Evolutionary conservation across 2,888 invertebrate species (phyloP).

Genomic region (Apodemia hepburni): DNA sequence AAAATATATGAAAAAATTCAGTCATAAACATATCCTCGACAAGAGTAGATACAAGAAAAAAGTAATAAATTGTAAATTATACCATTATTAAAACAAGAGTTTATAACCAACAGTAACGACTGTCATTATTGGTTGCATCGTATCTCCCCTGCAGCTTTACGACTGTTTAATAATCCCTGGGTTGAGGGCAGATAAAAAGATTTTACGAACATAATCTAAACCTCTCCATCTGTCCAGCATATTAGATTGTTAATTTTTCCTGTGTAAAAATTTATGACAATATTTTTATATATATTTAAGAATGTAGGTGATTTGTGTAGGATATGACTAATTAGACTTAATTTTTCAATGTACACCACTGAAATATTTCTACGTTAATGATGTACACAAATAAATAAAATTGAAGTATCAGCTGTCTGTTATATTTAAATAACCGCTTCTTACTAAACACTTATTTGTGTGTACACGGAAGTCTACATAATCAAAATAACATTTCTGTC

Average conservation of each 20-base stretch:
- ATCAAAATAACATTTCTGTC: too few species aligned
- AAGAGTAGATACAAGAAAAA: neutral
- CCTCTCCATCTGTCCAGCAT: conserved; percentile 50
- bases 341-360: too few species aligned
- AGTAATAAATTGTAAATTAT: conserved; percentile 23
- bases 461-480: too few species aligned
- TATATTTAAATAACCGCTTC: too few species aligned
- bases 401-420: too few species aligned
- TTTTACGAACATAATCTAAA: conserved; percentile 46
- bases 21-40: neutral
- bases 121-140: conserved; percentile 47
- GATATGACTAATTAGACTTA: too few species aligned
- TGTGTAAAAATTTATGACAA: neutral
- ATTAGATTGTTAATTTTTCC: conserved; percentile 25
- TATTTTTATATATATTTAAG: neutral
- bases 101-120: conserved; percentile 39
- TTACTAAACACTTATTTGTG: too few species aligned
- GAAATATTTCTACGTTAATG: too few species aligned
- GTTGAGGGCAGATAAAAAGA: conserved; percentile 51
- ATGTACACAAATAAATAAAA: too few species aligned
- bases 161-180: conserved; percentile 66
- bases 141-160: conserved; percentile 55
- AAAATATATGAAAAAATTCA: neutral
- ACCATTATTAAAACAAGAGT: conserved; percentile 30
- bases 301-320: neutral